Conservation (phyloP, 2,888 invertebrate species). For the Diarsia mendica region DNA sequence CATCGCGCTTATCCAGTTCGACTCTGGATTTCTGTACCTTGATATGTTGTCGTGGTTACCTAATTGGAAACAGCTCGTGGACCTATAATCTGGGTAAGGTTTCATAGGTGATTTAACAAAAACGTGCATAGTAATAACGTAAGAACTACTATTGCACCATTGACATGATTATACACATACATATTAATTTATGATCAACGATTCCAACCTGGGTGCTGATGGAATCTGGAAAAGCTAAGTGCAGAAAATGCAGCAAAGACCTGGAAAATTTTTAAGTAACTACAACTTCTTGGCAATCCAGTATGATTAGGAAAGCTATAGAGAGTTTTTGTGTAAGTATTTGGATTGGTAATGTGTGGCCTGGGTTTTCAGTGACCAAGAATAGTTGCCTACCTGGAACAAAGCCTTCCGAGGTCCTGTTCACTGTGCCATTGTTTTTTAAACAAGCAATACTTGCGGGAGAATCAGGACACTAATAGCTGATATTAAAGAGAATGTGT, state of each 20-base stretch:
- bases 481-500: no score
- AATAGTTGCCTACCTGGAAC: no score
- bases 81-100: background rate
- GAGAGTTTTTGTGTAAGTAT: no score
- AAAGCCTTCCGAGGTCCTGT: no score
- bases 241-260: background rate
- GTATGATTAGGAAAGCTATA: background rate
- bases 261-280: background rate
- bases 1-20: background rate
- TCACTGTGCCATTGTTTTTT: no score
- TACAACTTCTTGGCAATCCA: background rate
- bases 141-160: background rate
- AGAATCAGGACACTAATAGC: background rate
- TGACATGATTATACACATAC: background rate
- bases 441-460: no score
- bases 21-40: background rate
- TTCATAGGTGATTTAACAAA: background rate
- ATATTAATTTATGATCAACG: background rate
- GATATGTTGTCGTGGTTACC: background rate
- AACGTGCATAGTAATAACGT: background rate
- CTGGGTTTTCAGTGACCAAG: no score
- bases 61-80: background rate
- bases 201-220: background rate
- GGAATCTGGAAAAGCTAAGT: background rate
- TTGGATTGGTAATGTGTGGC: no score